Percentiles rank a stretch among this genome's conserved stretches.
phyloP scores from a whole-genome alignment of 2,888 invertebrate genomes.

The Crocallis elinguaria region DNA sequence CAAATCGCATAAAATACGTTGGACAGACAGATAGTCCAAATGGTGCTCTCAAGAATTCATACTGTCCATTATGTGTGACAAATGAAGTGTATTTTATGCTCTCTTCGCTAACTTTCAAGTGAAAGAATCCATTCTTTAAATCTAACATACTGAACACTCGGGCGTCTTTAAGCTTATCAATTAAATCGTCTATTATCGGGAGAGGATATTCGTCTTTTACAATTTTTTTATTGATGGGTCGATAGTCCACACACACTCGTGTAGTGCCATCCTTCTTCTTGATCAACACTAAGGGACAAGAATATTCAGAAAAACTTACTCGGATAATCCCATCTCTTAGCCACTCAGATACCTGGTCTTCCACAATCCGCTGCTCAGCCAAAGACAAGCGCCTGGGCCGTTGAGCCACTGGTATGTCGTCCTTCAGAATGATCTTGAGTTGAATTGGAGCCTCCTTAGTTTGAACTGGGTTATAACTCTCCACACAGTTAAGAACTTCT shows the following conservation, averaged over 20 bases:
- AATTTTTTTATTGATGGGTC: conserved; percentile 29
- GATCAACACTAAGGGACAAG: conserved; percentile 26
- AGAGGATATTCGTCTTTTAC: conserved; percentile 31
- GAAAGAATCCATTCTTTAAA: conserved; percentile 32
- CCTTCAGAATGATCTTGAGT: conserved; percentile 28
- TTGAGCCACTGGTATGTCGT: conserved; percentile 36
- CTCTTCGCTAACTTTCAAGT: conserved; percentile 14
- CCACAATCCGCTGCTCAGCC: conserved; percentile 25
- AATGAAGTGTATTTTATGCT: conserved; percentile 28
- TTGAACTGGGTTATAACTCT: not conserved
- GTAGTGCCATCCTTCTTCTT: conserved; percentile 29
- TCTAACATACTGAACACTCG: conserved; percentile 20
- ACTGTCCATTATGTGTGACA: conserved; percentile 25
- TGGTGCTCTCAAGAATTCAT: conserved; percentile 33
- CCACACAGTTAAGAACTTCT: conserved; percentile 7
- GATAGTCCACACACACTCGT: conserved; percentile 31
- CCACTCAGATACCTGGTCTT: conserved; percentile 32
- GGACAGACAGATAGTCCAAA: conserved; percentile 34
- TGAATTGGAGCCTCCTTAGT: conserved; percentile 31
- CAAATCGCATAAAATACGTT: conserved; percentile 34
- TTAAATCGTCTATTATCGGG: not conserved
- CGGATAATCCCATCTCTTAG: conserved; percentile 18
- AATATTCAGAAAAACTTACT: conserved; percentile 33
- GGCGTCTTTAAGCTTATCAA: conserved; percentile 15
- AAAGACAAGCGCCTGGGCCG: conserved; percentile 36